Evolutionary conservation across 2,888 invertebrate species (phyloP), one percentile per base, ranked within the genome.

Genomic region (Caenorhabditis plicata): DNA sequence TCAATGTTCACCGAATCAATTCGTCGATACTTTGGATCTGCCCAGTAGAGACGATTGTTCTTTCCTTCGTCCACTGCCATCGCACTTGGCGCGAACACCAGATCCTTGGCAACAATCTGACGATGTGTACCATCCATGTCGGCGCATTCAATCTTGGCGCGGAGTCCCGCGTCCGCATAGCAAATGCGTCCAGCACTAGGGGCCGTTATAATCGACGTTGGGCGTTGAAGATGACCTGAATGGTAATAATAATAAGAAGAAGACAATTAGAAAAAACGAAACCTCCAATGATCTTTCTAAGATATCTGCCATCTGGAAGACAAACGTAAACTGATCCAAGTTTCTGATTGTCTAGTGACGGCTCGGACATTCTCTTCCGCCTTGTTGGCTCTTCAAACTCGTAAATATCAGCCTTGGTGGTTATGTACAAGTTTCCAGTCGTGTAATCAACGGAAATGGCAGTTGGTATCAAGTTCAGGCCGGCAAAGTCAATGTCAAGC

Each of bases 51-150:
- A 0, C 90, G 86, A 80, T 92, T 90, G 57, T 89, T 89, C 87
- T 91, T 91, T 0, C 88, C 87, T 77, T 89, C 90, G 81, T 98
- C 98, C 41, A 98, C 88, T 0, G 92, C 87, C 9, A 98, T 82
- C 0, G 93, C 92, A 0, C 91, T 87, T 0, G 96, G 96, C 77
- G 90, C 89, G 22, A 90, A 86, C 23, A 96, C 87, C 57, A 87
- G 87, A 57, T 90, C 90, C 0, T 88, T 87, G 7, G 93, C 88
- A 2, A 98, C 82, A 0, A 89, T 73, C 57, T 56, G 72, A 2
- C 93, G 86, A 81, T 91, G 89, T 0, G 89, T 89, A 0, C 96
- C 96, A 80, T 94, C 95, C 92, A 96, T 91, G 92, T 94, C 95
- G 2, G 92, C 87, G 3, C 88, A 87, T 82, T 95, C 95, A 61